Percentiles rank a stretch among this genome's conserved stretches.
Conservation (phyloP, 2,888 invertebrate species). For the Pristionchus entomophagus region DNA sequence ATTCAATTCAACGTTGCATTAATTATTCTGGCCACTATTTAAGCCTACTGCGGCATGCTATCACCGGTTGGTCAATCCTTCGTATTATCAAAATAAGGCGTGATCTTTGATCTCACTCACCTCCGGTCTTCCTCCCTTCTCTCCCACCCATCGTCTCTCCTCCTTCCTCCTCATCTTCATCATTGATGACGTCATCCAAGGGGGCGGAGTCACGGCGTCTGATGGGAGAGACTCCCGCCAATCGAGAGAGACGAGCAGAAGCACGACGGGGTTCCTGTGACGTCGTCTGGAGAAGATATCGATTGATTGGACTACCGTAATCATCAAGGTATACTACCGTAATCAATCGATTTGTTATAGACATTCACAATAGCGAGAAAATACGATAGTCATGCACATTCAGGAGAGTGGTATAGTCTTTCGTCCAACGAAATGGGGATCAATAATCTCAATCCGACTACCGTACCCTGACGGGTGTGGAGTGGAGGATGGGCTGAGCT, state of each 20-base stretch:
- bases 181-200: neutral
- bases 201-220: neutral
- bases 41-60: no score
- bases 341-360: neutral
- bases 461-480: slow-evolving; percentile 31
- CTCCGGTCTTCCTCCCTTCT: neutral
- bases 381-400: no score
- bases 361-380: neutral
- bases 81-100: no score
- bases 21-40: no score
- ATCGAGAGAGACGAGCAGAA: slow-evolving; percentile 12
- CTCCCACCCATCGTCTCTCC: neutral
- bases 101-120: neutral
- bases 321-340: neutral
- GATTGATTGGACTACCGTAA: no score
- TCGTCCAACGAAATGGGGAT: no score
- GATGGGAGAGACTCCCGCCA: slow-evolving; percentile 23
- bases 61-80: no score
- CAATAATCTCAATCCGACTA: neutral
- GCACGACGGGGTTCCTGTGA: neutral
- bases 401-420: no score
- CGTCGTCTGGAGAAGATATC: neutral
- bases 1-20: no score
- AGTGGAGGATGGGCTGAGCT: neutral
- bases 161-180: slow-evolving; percentile 7